A percentile compares a stretch with the other conserved stretches of the same genome.
These are phyloP conservation scores for Imbricaverruca yamaguchii DNA, from an alignment of 2,888 invertebrate genomes.

Conservation along the genomic window DNA sequence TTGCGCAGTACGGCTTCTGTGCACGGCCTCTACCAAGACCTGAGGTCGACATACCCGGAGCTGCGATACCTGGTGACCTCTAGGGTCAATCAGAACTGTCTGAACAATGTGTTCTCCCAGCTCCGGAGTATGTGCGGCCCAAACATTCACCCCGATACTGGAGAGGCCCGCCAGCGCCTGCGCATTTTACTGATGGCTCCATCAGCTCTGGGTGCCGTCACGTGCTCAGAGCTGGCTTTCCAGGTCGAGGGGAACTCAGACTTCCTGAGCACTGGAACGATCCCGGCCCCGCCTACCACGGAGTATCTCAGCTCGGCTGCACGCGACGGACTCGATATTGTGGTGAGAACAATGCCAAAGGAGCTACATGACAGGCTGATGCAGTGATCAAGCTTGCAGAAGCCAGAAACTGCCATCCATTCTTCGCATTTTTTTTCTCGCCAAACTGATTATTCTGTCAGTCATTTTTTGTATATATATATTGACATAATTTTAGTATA, in stretches of 20 bases:
- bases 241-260: not conserved
- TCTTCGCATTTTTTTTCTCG: too few species aligned
- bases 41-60: not conserved
- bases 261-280: too few species aligned
- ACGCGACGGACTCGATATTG: not conserved
- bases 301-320: not conserved
- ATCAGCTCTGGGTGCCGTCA: not conserved
- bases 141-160: not conserved
- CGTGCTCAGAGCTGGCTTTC: not conserved
- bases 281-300: not conserved
- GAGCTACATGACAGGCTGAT: too few species aligned
- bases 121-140: not conserved
- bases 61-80: not conserved
- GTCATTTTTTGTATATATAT: too few species aligned
- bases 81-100: not conserved
- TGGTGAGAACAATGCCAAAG: not conserved
- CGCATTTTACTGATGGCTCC: not conserved
- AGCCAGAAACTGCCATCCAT: too few species aligned
- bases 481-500: too few species aligned
- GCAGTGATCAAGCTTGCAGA: too few species aligned
- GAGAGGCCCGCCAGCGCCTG: not conserved
- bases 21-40: not conserved
- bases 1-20: not conserved
- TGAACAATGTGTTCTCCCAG: not conserved
- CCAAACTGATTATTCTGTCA: too few species aligned